A percentile compares a stretch with the other conserved stretches of the same genome.
Evolutionary conservation across 2,888 invertebrate genomes (phyloP).

Genomic region (Xylota sylvarum): DNA sequence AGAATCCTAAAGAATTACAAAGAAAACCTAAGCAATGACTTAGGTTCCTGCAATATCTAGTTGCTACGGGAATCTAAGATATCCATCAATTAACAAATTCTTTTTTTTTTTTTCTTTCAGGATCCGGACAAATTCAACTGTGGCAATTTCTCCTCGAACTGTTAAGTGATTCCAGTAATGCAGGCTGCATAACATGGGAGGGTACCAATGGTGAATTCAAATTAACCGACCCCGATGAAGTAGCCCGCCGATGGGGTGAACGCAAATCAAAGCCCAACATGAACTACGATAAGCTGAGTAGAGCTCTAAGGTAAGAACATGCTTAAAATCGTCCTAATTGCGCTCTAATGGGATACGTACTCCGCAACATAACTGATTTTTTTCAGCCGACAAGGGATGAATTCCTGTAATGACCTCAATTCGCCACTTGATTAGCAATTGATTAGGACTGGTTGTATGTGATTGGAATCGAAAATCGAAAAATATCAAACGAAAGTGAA

Average conservation of each 20-base stretch:
- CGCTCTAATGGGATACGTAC: slow-evolving; percentile 18
- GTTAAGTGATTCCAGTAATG: slow-evolving; percentile 97
- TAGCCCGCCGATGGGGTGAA: slow-evolving; percentile 99
- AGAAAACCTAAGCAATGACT: too few relatives aligned
- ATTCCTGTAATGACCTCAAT: slow-evolving; percentile 69
- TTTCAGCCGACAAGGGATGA: slow-evolving; percentile 33
- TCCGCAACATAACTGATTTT: slow-evolving; percentile 46
- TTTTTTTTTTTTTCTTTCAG: slow-evolving; percentile 84
- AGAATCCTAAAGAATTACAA: too few relatives aligned
- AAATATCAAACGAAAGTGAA: slow-evolving; percentile 28
- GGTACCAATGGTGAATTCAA: slow-evolving; percentile 99
- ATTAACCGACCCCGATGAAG: slow-evolving; percentile 99
- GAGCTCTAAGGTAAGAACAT: slow-evolving; percentile 93
- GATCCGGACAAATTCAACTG: slow-evolving; percentile 98
- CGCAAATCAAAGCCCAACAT: slow-evolving; percentile 99
- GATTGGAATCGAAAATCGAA: slow-evolving; percentile 70
- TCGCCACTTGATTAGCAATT: slow-evolving; percentile 77
- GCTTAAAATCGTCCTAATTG: slow-evolving; percentile 45
- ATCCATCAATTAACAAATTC: too few relatives aligned
- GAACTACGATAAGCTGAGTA: slow-evolving; percentile 99
- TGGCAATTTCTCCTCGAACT: slow-evolving; percentile 99
- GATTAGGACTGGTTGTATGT: slow-evolving; percentile 67
- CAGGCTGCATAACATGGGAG: slow-evolving; percentile 99
- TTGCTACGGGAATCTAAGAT: too few relatives aligned
- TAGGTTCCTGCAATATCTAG: too few relatives aligned